A percentile compares a stretch with the other conserved stretches of the same genome.
Conservation (phyloP, 2,888 invertebrate genomes). For the Meiosimyza platycephala region DNA sequence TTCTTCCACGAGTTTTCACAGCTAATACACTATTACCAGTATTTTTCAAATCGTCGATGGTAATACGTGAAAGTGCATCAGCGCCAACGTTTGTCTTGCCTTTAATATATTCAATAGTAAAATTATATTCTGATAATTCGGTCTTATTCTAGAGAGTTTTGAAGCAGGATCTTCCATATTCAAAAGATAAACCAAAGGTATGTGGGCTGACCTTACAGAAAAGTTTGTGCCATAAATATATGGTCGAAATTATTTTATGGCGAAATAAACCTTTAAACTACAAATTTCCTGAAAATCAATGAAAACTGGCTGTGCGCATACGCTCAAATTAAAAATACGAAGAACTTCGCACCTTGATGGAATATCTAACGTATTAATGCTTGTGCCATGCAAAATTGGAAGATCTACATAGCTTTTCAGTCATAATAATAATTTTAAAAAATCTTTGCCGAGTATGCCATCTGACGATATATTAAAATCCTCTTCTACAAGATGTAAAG, state of each 20-base stretch:
- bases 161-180: too few species aligned
- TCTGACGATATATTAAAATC: conserved; percentile 26
- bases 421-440: conserved; percentile 27
- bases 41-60: conserved; percentile 31
- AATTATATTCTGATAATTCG: too few species aligned
- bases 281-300: conserved; percentile 30
- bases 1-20: not conserved
- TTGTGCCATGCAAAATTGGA: conserved; percentile 24
- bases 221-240: conserved; percentile 1
- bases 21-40: not conserved
- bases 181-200: too few species aligned
- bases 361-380: conserved; percentile 11
- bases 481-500: conserved; percentile 26
- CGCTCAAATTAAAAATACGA: conserved; percentile 19
- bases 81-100: too few species aligned
- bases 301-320: conserved; percentile 18
- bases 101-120: too few species aligned
- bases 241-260: not conserved
- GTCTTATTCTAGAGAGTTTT: too few species aligned
- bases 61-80: conserved; percentile 41
- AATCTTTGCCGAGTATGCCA: conserved; percentile 32
- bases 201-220: not conserved
- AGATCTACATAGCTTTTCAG: conserved; percentile 9
- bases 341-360: conserved; percentile 34
- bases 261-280: conserved; percentile 1